Percentiles rank a stretch among this genome's conserved stretches.
Evolutionary conservation across 2,113 vertebrate genomes (phyloP).

Genomic region (Ochotona curzoniae): DNA sequence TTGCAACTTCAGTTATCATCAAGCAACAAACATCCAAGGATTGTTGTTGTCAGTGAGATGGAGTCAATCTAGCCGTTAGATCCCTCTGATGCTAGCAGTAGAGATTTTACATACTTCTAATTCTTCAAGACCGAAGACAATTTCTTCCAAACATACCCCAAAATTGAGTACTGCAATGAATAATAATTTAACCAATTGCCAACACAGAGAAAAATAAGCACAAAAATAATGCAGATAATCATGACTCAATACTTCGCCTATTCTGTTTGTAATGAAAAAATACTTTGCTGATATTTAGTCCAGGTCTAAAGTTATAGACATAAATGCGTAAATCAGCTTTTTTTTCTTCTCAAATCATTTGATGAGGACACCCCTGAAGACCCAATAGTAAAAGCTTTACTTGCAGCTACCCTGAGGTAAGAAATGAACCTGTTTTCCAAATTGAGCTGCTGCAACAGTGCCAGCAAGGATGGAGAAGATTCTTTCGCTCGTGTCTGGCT

Average conservation of each 20-base stretch:
- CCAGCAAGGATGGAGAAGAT: background rate
- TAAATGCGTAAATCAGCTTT: background rate
- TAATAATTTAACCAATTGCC: background rate
- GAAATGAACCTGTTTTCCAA: background rate
- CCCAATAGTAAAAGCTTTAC: background rate
- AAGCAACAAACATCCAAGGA: background rate
- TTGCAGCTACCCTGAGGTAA: background rate
- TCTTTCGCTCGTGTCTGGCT: background rate
- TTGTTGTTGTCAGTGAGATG: background rate
- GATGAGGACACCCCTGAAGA: background rate
- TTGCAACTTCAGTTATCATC: too few relatives aligned
- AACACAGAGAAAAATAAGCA: background rate
- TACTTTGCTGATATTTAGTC: background rate
- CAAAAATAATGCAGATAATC: background rate
- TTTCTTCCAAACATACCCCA: background rate
- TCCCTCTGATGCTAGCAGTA: background rate
- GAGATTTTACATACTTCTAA: constrained; percentile 24
- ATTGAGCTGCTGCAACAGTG: background rate
- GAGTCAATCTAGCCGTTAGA: background rate
- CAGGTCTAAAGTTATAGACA: background rate
- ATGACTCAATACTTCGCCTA: background rate
- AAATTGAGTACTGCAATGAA: background rate
- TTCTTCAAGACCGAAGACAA: background rate
- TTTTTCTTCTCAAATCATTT: background rate
- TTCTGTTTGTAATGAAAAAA: background rate